A percentile compares a stretch with the other conserved stretches of the same genome.
Conservation (phyloP, 2,113 vertebrate species). For the Alligator sinensis region DNA sequence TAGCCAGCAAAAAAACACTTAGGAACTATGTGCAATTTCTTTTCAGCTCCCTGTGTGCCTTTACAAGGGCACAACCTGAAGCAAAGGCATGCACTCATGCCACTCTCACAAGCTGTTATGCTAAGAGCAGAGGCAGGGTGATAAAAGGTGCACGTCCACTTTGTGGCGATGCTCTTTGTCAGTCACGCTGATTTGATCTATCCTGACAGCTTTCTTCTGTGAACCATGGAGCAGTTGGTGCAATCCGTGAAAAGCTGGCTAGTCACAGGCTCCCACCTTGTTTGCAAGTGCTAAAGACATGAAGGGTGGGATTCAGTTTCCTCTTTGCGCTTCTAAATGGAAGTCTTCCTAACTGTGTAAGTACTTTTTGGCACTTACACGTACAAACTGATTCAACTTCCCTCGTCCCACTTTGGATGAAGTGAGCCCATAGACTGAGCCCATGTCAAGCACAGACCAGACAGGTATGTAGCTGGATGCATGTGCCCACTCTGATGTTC, state of each 20-base stretch:
- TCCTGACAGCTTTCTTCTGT: not conserved
- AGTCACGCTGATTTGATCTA: not conserved
- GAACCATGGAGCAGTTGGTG: not conserved
- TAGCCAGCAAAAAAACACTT: not conserved
- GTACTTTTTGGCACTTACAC: no score
- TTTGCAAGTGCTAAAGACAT: not conserved
- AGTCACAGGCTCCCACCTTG: not conserved
- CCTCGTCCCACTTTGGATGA: no score
- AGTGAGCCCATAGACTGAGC: no score
- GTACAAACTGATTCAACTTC: no score
- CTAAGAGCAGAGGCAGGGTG: not conserved
- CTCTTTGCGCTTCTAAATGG: no score
- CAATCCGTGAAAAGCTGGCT: not conserved
- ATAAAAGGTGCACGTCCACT: not conserved
- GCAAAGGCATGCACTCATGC: not conserved
- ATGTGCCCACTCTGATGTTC: no score
- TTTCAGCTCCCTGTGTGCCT: not conserved
- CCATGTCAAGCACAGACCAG: no score
- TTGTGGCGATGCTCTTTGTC: accelerated
- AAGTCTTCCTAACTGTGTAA: no score
- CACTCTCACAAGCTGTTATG: not conserved
- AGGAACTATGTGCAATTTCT: not conserved
- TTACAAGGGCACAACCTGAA: not conserved
- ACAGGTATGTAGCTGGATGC: no score
- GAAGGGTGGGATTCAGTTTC: no score